Evolutionary conservation across 2,113 vertebrate species (phyloP).

Genomic region (Mustela lutreola): DNA sequence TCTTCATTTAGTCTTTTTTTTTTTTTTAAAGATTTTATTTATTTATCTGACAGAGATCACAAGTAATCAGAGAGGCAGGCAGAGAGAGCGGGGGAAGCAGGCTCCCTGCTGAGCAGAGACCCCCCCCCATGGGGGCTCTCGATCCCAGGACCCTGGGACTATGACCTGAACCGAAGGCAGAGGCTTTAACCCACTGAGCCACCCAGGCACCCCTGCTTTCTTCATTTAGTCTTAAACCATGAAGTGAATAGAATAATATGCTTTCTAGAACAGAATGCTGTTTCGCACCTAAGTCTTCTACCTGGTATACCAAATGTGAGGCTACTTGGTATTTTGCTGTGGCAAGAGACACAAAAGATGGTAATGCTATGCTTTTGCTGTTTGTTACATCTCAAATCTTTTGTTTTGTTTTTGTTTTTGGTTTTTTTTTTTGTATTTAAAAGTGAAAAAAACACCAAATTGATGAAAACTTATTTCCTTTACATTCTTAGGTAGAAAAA

Average conservation of each 20-base stretch:
- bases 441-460: background rate
- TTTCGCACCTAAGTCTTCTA: slow-evolving; percentile 23
- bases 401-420: too few relatives aligned
- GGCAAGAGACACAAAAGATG: background rate
- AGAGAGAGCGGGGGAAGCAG: too few relatives aligned
- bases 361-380: background rate
- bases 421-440: slow-evolving; percentile 13
- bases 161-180: too few relatives aligned
- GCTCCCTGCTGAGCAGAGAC: too few relatives aligned
- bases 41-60: too few relatives aligned
- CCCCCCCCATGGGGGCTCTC: too few relatives aligned
- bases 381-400: background rate
- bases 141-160: too few relatives aligned
- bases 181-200: too few relatives aligned
- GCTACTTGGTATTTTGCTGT: slow-evolving; percentile 2
- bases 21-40: too few relatives aligned
- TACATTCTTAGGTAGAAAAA: background rate
- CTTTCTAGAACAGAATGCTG: background rate
- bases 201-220: too few relatives aligned
- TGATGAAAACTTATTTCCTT: background rate
- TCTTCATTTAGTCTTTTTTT: background rate
- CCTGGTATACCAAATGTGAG: background rate
- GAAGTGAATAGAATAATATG: slow-evolving; percentile 32
- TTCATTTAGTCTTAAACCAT: background rate
- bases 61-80: too few relatives aligned